phyloP scores from a whole-genome alignment of 2,113 vertebrate genomes.

The Cacatua alba region DNA sequence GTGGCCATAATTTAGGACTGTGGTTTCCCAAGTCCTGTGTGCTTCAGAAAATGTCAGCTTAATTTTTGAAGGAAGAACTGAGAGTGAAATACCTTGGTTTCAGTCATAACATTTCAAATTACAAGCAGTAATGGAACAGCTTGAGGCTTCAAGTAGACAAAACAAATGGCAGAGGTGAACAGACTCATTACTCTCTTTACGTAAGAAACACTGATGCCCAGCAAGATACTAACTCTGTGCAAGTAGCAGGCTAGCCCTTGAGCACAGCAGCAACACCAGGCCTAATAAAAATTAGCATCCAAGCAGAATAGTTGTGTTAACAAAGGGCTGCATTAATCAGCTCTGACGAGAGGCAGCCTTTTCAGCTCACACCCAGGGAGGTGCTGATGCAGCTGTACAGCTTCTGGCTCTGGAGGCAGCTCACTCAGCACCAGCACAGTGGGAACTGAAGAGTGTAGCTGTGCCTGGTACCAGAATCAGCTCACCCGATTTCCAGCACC shows the following conservation, averaged over 20 bases:
- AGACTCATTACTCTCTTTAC: neutral
- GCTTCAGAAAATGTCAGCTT: neutral
- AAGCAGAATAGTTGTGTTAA: neutral
- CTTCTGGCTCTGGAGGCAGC: neutral
- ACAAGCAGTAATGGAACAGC: neutral
- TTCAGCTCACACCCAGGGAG: slow-evolving; percentile 21
- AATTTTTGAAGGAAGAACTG: neutral
- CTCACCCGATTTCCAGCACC: neutral
- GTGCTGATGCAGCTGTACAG: neutral
- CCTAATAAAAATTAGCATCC: neutral
- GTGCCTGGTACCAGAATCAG: neutral
- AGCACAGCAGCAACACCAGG: neutral
- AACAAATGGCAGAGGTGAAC: neutral
- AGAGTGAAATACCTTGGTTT: neutral
- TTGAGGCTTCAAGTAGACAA: neutral
- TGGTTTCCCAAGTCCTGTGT: neutral
- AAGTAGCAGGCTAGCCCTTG: neutral
- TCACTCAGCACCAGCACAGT: neutral
- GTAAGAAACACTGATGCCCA: neutral
- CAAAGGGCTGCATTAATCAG: neutral
- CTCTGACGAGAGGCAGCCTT: neutral
- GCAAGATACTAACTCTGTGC: neutral
- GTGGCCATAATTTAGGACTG: neutral
- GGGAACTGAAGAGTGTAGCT: accelerated
- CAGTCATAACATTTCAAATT: neutral